phyloP scores from a whole-genome alignment of 2,888 invertebrate genomes.

The Anaspis maculata region DNA sequence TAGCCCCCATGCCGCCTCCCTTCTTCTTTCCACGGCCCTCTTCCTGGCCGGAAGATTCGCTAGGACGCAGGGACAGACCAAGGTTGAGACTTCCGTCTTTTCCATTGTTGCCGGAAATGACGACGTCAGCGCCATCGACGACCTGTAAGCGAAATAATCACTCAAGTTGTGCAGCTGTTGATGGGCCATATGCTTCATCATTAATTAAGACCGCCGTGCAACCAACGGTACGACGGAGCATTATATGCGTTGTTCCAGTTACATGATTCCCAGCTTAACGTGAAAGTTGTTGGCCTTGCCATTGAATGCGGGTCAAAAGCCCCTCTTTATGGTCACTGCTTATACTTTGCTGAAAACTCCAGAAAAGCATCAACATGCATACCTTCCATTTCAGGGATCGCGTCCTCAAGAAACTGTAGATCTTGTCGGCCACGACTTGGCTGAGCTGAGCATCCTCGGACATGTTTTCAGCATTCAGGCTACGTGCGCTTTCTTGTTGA shows the following conservation, averaged over 20 bases:
- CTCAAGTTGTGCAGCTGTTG: no score
- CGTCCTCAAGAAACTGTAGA: slow-evolving; percentile 68
- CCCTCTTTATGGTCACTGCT: no score
- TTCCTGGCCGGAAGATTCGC: slow-evolving; percentile 29
- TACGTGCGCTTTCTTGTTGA: slow-evolving; percentile 40
- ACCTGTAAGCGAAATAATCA: no score
- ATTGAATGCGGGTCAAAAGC: slow-evolving; percentile 1
- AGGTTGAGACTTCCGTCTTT: slow-evolving; percentile 61
- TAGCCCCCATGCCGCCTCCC: slow-evolving; percentile 54
- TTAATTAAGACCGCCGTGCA: no score
- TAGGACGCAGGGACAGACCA: slow-evolving; percentile 54
- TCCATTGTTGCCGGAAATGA: slow-evolving; percentile 59
- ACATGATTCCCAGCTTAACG: slow-evolving; percentile 2
- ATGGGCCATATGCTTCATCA: no score
- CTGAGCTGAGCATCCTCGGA: slow-evolving; percentile 49
- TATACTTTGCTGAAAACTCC: not conserved
- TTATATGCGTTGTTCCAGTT: no score
- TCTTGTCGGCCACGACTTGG: slow-evolving; percentile 63
- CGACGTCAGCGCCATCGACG: slow-evolving; percentile 69
- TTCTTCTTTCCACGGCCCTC: slow-evolving; percentile 38
- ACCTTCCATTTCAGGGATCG: slow-evolving; percentile 68
- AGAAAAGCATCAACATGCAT: slow-evolving; percentile 11
- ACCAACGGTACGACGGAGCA: no score
- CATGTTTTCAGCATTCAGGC: slow-evolving; percentile 38
- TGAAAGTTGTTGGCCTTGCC: slow-evolving; percentile 2